These are phyloP conservation scores for Diloba caeruleocephala DNA, from an alignment of 2,888 invertebrate genomes.

Conservation along the genomic window DNA sequence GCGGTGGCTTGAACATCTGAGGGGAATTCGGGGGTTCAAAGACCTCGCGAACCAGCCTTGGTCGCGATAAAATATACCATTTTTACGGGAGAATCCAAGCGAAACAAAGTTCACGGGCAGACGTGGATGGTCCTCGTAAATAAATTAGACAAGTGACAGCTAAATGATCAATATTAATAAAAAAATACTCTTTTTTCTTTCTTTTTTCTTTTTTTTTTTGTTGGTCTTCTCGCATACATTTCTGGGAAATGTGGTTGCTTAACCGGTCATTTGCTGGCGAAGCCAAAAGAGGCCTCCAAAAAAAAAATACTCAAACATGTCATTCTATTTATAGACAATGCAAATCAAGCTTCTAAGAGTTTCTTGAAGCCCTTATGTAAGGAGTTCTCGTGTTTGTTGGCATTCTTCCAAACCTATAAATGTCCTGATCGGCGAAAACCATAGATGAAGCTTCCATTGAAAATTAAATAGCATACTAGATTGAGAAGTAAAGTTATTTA, in stretches of 20 bases:
- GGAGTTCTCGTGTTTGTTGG: conserved; percentile 68
- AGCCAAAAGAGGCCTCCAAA: too few species aligned
- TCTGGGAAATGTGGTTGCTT: too few species aligned
- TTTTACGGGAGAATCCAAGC: conserved; percentile 65
- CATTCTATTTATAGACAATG: conserved; percentile 1
- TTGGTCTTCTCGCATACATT: too few species aligned
- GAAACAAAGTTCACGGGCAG: conserved; percentile 73
- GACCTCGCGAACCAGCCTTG: conserved; percentile 83
- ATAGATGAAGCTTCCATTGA: conserved; percentile 71
- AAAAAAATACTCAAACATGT: too few species aligned
- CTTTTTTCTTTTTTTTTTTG: too few species aligned
- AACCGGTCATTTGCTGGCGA: too few species aligned
- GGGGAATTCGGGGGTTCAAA: conserved; percentile 86
- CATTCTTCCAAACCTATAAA: conserved; percentile 78
- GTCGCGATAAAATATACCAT: conserved; percentile 66
- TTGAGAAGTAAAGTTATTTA: conserved; percentile 35
- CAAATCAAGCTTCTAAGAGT: conserved; percentile 38
- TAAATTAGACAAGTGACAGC: conserved; percentile 4
- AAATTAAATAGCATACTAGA: conserved; percentile 45
- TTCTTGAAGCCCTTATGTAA: conserved; percentile 65
- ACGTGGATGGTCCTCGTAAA: conserved; percentile 37
- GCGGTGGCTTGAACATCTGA: conserved; percentile 69
- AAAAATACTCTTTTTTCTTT: not conserved
- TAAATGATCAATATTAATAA: not conserved
- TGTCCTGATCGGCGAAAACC: conserved; percentile 66